Evolutionary conservation across 2,888 invertebrate genomes (phyloP).

Genomic region (Apodemia zela): DNA sequence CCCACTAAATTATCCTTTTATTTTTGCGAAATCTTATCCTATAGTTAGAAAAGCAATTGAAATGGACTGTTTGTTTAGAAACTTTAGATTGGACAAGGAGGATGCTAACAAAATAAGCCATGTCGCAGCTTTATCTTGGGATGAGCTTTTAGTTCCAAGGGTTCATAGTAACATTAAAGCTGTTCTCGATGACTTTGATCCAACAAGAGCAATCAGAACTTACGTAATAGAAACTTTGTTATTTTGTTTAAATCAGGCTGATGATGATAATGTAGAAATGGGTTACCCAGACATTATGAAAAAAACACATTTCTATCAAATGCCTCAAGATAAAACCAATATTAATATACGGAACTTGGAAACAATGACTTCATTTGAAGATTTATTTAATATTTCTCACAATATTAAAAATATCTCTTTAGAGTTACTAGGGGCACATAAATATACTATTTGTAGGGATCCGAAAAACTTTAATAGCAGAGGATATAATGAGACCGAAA

Average conservation of each 20-base stretch:
- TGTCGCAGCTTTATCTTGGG: slow-evolving; percentile 80
- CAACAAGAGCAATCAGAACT: slow-evolving; percentile 55
- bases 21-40: slow-evolving; percentile 69
- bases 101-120: slow-evolving; percentile 71
- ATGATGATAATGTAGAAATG: slow-evolving; percentile 65
- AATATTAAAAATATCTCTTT: slow-evolving; percentile 50
- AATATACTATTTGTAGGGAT: slow-evolving; percentile 71
- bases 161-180: slow-evolving; percentile 77
- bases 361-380: slow-evolving; percentile 65
- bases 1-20: slow-evolving; percentile 84
- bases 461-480: slow-evolving; percentile 51
- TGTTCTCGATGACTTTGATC: slow-evolving; percentile 75
- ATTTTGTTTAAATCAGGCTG: slow-evolving; percentile 69
- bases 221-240: slow-evolving; percentile 53
- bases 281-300: slow-evolving; percentile 68
- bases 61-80: slow-evolving; percentile 84
- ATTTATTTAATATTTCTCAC: slow-evolving; percentile 54
- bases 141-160: slow-evolving; percentile 83
- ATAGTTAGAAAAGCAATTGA: slow-evolving; percentile 77
- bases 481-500: slow-evolving; percentile 68
- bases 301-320: slow-evolving; percentile 65
- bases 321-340: slow-evolving; percentile 49
- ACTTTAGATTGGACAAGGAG: slow-evolving; percentile 74
- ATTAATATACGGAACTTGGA: slow-evolving; percentile 65
- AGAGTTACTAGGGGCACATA: slow-evolving; percentile 63